Evolutionary conservation across 2,113 vertebrate genomes (phyloP).

Genomic region (Clupea harengus): DNA sequence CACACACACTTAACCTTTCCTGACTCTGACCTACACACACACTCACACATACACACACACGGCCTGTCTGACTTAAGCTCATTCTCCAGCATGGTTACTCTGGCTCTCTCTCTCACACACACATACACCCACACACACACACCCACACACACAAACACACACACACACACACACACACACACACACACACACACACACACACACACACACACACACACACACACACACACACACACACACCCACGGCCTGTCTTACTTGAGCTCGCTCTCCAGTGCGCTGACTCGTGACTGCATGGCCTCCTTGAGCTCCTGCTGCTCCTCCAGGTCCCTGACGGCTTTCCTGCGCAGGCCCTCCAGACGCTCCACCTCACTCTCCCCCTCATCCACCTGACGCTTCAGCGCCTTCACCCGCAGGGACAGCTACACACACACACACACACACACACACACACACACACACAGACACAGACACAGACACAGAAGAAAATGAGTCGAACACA

Average conservation of each 20-base stretch:
- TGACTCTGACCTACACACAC: no score
- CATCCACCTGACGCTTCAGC: constrained; percentile 91
- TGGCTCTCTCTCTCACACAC: no score
- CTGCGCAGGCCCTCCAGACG: constrained; percentile 80
- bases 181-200: neutral
- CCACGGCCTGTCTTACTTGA: constrained; percentile 71
- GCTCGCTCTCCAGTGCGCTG: constrained; percentile 83
- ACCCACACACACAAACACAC: no score
- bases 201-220: neutral
- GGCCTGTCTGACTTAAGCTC: no score
- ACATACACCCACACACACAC: neutral
- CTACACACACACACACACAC: constrained; percentile 57
- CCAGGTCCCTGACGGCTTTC: constrained; percentile 87
- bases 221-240: neutral
- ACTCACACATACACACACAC: neutral
- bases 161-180: no score
- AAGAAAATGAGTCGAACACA: no score
- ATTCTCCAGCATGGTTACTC: no score
- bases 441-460: neutral
- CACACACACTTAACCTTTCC: neutral
- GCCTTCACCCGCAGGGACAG: constrained; percentile 87
- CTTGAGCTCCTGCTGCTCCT: constrained; percentile 87
- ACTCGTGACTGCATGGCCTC: constrained; percentile 84
- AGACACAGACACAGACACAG: neutral
- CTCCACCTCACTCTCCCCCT: constrained; percentile 89